Base-by-base conservation (phyloP, 2,113 vertebrate species). In the Labrus mixtus region DNA sequence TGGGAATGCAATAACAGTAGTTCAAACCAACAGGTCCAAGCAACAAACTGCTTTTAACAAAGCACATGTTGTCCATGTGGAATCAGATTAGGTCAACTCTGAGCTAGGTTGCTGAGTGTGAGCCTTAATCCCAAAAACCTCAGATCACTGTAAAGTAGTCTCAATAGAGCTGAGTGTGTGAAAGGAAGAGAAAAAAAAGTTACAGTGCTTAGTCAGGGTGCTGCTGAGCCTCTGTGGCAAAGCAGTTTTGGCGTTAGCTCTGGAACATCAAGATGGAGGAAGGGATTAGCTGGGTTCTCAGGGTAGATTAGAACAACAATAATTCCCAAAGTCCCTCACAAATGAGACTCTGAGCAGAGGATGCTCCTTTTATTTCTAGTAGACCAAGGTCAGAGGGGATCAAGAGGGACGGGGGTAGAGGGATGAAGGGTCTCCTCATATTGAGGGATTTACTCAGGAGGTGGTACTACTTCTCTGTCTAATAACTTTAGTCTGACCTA, bases 221-320 rank as follows among this genome's bases (percentile, higher is more conserved):
- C 67, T 50, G 53, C 81, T 76, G 81, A 79, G 84, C 20, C 41
- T 63, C 64, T 59, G 79, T 73, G 62, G 65, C 36, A 10, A 76
- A 58, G 68, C 58, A 73, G 48, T 81, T 87, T 68, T 74, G 84
- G 81, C 64, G 46, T 73, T 36, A 69, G 67, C 70, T 77, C 68
- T 39, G 71, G 74, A 81, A 78, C 73, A 83, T 81, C 67, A 68
- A 84, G 80, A 79, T 81, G 82, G 80, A 76, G 78, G 57, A 80
- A 59, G 78, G 84, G 86, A 88, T 92, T 90, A 82, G 41, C 19
- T 0, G 29, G 68, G 23, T 71, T 90, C 76, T 79, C 81, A 74
- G 81, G 81, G 73, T 79, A 78, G 84, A 90, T 90, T 88, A 87
- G 76, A 77, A 50, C 33, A 55, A 69, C 68, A 83, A 73, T 73